Conservation (phyloP, 2,888 invertebrate genomes). For the Linyphia triangularis region DNA sequence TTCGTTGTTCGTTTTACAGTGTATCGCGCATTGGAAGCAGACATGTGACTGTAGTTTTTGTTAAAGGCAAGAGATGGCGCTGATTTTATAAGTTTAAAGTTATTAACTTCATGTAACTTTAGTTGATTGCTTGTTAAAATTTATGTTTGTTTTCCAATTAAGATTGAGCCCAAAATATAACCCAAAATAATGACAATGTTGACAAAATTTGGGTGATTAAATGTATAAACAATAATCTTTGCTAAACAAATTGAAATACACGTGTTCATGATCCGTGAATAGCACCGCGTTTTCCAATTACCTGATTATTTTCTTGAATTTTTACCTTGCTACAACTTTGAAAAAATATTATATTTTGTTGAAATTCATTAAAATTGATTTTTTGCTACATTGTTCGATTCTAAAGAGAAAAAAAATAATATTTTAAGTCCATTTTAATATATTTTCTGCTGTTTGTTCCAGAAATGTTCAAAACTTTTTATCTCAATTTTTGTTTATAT, state of each 20-base stretch:
- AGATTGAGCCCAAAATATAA: neutral
- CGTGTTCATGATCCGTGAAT: neutral
- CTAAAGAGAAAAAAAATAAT: too few relatives aligned
- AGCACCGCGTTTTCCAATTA: neutral
- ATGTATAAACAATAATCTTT: neutral
- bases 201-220: neutral
- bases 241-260: neutral
- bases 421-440: too few relatives aligned
- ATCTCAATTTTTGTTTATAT: too few relatives aligned
- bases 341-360: too few relatives aligned
- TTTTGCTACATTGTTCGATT: too few relatives aligned
- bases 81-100: conserved; percentile 59
- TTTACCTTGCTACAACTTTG: neutral
- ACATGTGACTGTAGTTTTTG: conserved; percentile 77
- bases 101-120: conserved; percentile 49
- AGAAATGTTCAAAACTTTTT: too few relatives aligned
- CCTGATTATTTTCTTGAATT: neutral
- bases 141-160: neutral
- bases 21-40: conserved; percentile 71
- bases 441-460: too few relatives aligned
- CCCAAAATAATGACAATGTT: neutral
- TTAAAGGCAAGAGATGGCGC: conserved; percentile 76
- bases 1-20: conserved; percentile 65
- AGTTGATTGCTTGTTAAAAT: conserved; percentile 27
- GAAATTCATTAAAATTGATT: too few relatives aligned